A percentile compares a stretch with the other conserved stretches of the same genome.
Evolutionary conservation across 2,888 invertebrate species (phyloP).

Genomic region (Ctenicera cuprea): DNA sequence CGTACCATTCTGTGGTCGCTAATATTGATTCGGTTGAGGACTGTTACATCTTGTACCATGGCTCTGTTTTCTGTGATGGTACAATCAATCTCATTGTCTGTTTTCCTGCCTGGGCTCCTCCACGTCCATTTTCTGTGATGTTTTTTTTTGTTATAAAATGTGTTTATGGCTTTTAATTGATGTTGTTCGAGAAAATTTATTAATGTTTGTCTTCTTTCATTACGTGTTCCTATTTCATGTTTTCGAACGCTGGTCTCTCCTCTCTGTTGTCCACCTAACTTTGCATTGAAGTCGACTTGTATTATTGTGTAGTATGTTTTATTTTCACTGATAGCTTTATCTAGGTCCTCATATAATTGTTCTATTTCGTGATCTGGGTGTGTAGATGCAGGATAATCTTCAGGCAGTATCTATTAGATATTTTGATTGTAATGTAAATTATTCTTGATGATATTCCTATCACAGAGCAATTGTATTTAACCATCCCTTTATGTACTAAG

Average conservation of each 20-base stretch:
- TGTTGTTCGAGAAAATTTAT: conserved; percentile 1
- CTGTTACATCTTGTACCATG: too few species aligned
- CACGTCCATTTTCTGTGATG: too few species aligned
- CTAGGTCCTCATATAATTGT: not conserved
- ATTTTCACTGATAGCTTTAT: conserved; percentile 4
- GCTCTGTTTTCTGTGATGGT: too few species aligned
- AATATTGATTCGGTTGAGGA: not conserved
- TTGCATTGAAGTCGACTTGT: not conserved
- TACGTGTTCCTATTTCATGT: conserved; percentile 2
- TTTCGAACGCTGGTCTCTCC: conserved; percentile 1
- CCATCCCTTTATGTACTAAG: not conserved
- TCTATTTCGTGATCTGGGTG: not conserved
- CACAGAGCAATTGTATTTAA: not conserved
- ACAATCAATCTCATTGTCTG: too few species aligned
- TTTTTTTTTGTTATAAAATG: too few species aligned
- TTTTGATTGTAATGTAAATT: conserved; percentile 1
- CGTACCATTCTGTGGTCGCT: conserved; percentile 12
- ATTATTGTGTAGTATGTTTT: not conserved
- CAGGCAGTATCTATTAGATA: not conserved
- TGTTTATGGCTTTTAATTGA: conserved; percentile 3
- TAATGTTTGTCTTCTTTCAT: conserved; percentile 4
- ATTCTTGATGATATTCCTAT: too few species aligned
- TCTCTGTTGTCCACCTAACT: not conserved
- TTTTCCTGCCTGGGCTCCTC: too few species aligned
- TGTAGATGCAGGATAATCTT: not conserved